Conservation (phyloP, 1,140 invertebrate genomes). For the Augochlora pura region DNA sequence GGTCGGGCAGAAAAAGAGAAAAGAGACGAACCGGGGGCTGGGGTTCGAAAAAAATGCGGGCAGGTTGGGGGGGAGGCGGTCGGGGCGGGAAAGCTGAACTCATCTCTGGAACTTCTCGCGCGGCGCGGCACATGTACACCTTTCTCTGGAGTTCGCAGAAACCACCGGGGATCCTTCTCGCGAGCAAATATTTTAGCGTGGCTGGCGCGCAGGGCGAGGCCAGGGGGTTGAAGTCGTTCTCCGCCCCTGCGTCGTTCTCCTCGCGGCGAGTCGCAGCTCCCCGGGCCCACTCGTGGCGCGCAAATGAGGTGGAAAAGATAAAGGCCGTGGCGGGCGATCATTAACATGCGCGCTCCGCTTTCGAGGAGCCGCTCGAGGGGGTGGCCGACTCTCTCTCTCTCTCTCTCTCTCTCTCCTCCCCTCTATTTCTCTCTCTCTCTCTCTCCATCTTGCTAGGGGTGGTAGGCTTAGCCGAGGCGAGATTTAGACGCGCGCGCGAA, state of each 20-base stretch:
- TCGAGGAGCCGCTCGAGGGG: constrained; percentile 66
- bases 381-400: no score
- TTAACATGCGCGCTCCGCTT: constrained; percentile 78
- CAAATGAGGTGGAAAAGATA: constrained; percentile 82
- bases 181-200: constrained; percentile 53
- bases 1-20: constrained; percentile 29
- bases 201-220: background rate
- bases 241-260: background rate
- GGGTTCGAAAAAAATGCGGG: constrained; percentile 8
- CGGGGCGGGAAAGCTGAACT: background rate
- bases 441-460: background rate
- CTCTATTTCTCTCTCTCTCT: no score
- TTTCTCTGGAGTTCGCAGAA: constrained; percentile 27
- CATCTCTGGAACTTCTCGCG: constrained; percentile 48
- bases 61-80: background rate
- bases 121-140: constrained; percentile 21
- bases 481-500: constrained; percentile 29
- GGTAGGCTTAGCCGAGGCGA: constrained; percentile 55
- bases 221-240: constrained; percentile 11
- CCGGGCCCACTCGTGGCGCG: constrained; percentile 69
- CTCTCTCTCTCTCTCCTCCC: no score
- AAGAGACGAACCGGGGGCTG: background rate
- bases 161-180: constrained; percentile 19
- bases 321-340: constrained; percentile 78
- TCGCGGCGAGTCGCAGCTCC: constrained; percentile 53